Evolutionary conservation across 2,797 vertebrate genomes (phyloP).

Genomic region (Lycodopsis pacificus): DNA sequence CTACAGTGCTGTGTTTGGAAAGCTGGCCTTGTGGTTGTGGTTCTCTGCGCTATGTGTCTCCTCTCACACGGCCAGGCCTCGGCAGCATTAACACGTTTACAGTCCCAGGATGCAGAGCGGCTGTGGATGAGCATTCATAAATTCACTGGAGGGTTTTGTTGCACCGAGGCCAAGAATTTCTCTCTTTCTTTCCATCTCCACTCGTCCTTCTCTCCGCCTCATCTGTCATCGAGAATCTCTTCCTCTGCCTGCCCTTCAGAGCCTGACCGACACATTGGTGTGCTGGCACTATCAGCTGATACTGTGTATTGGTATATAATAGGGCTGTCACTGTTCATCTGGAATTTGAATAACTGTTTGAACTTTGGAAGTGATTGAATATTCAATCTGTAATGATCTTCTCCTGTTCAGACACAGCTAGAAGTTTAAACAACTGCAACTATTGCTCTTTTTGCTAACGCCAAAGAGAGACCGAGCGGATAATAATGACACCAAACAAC

Average conservation of each 20-base stretch:
- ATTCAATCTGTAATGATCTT: background rate
- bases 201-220: conserved; percentile 29
- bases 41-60: conserved; percentile 49
- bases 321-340: background rate
- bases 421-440: background rate
- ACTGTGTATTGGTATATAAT: background rate
- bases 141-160: conserved; percentile 64
- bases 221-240: conserved; percentile 39
- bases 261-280: conserved; percentile 9
- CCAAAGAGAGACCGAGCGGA: too few species aligned
- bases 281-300: background rate
- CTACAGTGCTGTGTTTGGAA: conserved; percentile 62
- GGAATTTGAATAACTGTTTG: background rate
- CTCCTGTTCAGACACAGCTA: background rate
- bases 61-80: conserved; percentile 47
- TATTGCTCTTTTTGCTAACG: background rate
- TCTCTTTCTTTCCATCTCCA: conserved; percentile 67
- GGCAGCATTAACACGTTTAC: conserved; percentile 68
- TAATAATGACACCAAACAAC: too few species aligned
- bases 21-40: conserved; percentile 62
- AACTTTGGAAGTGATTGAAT: background rate
- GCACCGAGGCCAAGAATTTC: conserved; percentile 43
- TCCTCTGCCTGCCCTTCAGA: conserved; percentile 29
- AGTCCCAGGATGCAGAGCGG: conserved; percentile 53
- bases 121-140: conserved; percentile 68